Percentiles rank a stretch among this genome's conserved stretches.
Conservation (phyloP, 2,888 invertebrate species). For the Cantharis rustica region DNA sequence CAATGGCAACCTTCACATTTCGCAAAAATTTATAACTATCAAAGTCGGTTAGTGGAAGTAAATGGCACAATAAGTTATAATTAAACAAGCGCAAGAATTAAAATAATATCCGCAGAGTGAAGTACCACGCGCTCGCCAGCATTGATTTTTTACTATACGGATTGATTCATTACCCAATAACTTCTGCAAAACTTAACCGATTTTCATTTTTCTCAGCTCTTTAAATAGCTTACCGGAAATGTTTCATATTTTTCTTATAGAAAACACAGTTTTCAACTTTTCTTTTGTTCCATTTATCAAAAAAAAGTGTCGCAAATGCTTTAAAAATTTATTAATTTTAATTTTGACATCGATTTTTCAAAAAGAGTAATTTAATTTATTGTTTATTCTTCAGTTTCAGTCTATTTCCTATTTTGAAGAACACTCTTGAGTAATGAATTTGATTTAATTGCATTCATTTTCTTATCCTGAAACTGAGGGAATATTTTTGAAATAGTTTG, state of each 20-base stretch:
- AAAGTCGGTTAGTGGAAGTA: background rate
- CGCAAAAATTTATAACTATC: background rate
- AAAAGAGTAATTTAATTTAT: too few species aligned
- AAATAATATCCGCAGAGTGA: background rate
- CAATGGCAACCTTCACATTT: background rate
- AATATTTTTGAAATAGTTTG: too few species aligned
- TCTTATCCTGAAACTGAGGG: too few species aligned
- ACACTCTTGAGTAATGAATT: too few species aligned
- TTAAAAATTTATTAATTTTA: background rate
- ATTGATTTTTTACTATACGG: background rate
- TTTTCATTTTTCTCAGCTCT: background rate
- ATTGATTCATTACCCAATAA: background rate
- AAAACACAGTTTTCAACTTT: too few species aligned
- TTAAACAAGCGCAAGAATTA: background rate
- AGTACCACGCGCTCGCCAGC: background rate
- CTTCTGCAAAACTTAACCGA: background rate
- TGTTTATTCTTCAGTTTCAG: too few species aligned
- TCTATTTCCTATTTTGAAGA: too few species aligned
- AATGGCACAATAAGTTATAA: too few species aligned
- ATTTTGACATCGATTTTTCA: too few species aligned
- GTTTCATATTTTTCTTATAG: too few species aligned
- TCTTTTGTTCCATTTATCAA: too few species aligned
- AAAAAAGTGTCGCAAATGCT: background rate
- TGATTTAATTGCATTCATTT: too few species aligned
- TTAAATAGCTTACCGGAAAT: background rate